A percentile compares a stretch with the other conserved stretches of the same genome.
These are phyloP conservation scores for Takifugu ocellatus DNA, from an alignment of 2,797 vertebrate genomes.

Conservation along the genomic window DNA sequence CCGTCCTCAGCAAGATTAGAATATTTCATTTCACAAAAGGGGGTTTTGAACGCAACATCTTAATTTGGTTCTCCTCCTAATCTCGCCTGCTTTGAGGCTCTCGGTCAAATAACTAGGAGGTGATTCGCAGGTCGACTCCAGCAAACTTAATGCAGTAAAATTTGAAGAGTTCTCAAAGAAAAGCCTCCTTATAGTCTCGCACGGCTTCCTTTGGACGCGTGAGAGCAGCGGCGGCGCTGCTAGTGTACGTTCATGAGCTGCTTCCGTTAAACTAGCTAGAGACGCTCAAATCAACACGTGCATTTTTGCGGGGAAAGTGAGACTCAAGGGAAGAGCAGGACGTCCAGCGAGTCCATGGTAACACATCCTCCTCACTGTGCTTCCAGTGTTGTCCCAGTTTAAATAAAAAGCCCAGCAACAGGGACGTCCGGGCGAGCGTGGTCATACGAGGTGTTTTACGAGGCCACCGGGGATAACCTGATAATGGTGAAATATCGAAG, in stretches of 20 bases:
- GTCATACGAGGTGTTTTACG: slow-evolving; percentile 78
- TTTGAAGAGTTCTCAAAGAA: slow-evolving; percentile 24
- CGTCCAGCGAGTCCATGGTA: background rate
- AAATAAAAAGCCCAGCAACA: slow-evolving; percentile 43
- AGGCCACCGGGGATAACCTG: slow-evolving; percentile 65
- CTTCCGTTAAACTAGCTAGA: slow-evolving; percentile 57
- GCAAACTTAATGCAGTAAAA: slow-evolving; percentile 28
- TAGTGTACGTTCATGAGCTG: slow-evolving; percentile 65
- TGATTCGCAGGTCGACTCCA: slow-evolving; percentile 39
- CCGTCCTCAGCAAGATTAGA: slow-evolving; percentile 38
- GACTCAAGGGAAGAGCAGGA: background rate
- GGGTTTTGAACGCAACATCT: slow-evolving; percentile 42
- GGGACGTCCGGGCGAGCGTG: slow-evolving; percentile 58
- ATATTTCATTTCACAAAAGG: slow-evolving; percentile 55
- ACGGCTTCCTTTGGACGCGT: too few species aligned
- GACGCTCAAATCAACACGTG: slow-evolving; percentile 68
- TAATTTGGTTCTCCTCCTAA: slow-evolving; percentile 28
- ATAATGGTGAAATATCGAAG: slow-evolving; percentile 77
- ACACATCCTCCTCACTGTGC: slow-evolving; percentile 36
- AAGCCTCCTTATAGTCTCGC: slow-evolving; percentile 26
- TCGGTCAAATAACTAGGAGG: slow-evolving; percentile 33
- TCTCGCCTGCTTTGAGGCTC: slow-evolving; percentile 28
- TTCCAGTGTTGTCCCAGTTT: slow-evolving; percentile 60
- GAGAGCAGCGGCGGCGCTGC: slow-evolving; percentile 31
- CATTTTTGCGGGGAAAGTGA: too few species aligned